Evolutionary conservation across 2,888 invertebrate species (phyloP).

Genomic region (Trachelus iudaicus): DNA sequence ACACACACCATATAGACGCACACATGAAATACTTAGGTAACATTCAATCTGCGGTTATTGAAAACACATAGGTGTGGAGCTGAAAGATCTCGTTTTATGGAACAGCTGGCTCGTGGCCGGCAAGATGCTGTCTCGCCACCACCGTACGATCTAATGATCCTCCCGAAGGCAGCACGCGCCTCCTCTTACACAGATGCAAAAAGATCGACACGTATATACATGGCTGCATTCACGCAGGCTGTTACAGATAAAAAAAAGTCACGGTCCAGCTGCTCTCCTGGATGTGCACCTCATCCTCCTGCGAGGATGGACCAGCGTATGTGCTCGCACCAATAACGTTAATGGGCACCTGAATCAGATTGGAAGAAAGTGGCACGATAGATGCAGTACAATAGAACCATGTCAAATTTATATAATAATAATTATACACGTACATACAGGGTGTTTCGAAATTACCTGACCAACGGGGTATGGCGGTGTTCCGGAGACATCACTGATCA

Average conservation of each 20-base stretch:
- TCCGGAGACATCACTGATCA: no score
- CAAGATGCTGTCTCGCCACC: constrained; percentile 20
- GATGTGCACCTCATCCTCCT: background rate
- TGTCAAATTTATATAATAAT: background rate
- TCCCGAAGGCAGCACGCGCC: constrained; percentile 34
- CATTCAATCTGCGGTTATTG: background rate
- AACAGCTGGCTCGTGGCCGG: constrained; percentile 21
- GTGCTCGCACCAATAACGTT: background rate
- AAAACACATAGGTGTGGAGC: constrained; percentile 1
- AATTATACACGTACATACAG: no score
- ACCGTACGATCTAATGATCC: constrained; percentile 22
- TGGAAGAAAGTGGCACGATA: background rate
- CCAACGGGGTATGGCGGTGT: no score
- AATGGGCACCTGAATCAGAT: background rate
- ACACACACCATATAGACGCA: background rate
- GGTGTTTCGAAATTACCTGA: no score
- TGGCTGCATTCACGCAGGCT: constrained; percentile 8
- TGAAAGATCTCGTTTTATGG: constrained; percentile 9
- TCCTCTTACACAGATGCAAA: constrained; percentile 12
- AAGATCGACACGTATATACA: background rate
- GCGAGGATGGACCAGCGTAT: background rate
- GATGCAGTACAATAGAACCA: background rate
- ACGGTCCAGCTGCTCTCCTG: constrained; percentile 34
- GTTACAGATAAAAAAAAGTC: constrained; percentile 28
- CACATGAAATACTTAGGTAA: background rate